These are phyloP conservation scores for Dipus sagitta DNA, from an alignment of 2,797 vertebrate species.

Conservation along the genomic window DNA sequence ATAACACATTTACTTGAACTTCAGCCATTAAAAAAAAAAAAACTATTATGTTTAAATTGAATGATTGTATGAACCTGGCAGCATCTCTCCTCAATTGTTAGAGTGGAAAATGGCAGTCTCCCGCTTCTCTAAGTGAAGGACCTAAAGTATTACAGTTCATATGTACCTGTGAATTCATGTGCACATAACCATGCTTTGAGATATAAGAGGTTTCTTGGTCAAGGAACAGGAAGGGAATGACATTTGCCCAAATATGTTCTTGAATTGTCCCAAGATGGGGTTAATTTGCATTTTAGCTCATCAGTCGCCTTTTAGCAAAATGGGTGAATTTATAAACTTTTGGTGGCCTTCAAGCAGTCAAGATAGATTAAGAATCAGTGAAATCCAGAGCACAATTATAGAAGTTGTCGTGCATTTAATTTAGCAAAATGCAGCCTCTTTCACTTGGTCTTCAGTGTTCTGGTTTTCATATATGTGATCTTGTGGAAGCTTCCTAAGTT, in stretches of 20 bases:
- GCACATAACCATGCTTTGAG: not conserved
- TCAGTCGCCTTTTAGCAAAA: not conserved
- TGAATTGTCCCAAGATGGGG: constrained; percentile 2
- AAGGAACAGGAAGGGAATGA: not conserved
- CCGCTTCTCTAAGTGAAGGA: constrained; percentile 26
- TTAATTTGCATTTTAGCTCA: constrained; percentile 29
- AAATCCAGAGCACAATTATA: not conserved
- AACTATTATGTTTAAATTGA: not conserved
- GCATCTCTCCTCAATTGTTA: not conserved
- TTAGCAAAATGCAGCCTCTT: not conserved
- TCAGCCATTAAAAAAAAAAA: constrained; percentile 34
- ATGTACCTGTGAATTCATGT: not conserved
- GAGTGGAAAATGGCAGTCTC: not conserved
- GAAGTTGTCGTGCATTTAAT: not conserved
- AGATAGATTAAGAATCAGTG: not conserved
- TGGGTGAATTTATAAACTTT: not conserved
- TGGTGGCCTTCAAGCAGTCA: not conserved
- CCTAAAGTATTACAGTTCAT: not conserved
- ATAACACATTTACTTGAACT: not conserved
- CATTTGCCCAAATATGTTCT: not conserved
- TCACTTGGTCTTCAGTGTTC: not conserved
- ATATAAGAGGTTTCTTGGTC: not conserved
- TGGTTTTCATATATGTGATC: not conserved
- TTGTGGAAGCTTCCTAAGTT: not conserved
- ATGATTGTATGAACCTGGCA: not conserved